Percentiles rank a stretch among this genome's conserved stretches.
phyloP scores from a whole-genome alignment of 2,113 vertebrate species.

The Tretioscincus oriximinensis region DNA sequence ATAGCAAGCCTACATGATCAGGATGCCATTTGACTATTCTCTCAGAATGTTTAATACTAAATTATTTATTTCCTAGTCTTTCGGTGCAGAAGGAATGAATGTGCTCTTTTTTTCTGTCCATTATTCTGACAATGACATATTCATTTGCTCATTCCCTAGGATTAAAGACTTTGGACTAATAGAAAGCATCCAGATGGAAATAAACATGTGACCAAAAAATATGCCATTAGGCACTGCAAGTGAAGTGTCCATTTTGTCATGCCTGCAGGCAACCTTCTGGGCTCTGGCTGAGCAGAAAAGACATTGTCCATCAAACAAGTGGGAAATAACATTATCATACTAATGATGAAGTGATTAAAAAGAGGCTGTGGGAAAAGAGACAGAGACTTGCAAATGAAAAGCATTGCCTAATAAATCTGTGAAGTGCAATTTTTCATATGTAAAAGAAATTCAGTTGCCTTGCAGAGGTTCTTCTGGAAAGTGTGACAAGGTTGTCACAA shows the following conservation, averaged over 20 bases:
- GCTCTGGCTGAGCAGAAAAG: not conserved
- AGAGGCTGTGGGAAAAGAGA: not conserved
- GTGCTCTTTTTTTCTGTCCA: not conserved
- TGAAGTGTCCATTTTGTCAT: not conserved
- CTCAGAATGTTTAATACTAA: not conserved
- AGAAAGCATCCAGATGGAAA: not conserved
- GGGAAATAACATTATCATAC: not conserved
- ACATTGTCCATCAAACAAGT: not conserved
- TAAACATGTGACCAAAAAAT: not conserved
- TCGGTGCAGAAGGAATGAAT: not conserved
- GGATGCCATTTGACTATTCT: not conserved
- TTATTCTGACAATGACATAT: not conserved
- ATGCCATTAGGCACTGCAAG: slow-evolving; percentile 10
- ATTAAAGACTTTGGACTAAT: not conserved
- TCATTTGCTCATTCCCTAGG: not conserved
- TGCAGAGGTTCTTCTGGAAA: not conserved
- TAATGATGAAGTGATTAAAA: slow-evolving; percentile 18
- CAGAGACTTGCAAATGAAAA: not conserved
- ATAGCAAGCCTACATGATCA: not conserved
- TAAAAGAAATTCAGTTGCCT: not conserved
- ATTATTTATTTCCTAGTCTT: not conserved
- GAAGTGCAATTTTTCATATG: not conserved
- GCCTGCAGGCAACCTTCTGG: slow-evolving; percentile 13
- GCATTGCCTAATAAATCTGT: not conserved
- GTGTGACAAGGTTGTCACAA: not conserved